phyloP scores from a whole-genome alignment of 2,113 vertebrate species.

The Propithecus coquereli region DNA sequence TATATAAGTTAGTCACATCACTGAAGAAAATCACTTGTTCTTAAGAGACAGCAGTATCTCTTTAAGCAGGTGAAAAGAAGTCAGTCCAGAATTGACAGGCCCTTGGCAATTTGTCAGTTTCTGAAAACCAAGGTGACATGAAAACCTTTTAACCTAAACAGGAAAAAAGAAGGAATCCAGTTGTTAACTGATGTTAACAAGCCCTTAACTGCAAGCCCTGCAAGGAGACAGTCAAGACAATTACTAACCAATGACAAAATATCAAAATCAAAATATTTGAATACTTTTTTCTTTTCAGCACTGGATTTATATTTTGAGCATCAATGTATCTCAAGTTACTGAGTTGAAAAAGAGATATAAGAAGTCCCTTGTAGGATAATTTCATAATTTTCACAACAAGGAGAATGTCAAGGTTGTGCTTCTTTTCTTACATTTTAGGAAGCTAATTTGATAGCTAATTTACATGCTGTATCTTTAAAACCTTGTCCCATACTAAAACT shows the following conservation, averaged over 20 bases:
- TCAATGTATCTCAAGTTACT: background rate
- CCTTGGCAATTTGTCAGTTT: background rate
- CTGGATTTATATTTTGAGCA: background rate
- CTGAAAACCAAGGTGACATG: slow-evolving; percentile 3
- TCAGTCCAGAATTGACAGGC: background rate
- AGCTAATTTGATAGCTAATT: background rate
- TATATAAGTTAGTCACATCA: background rate
- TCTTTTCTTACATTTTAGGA: background rate
- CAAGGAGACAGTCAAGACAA: background rate
- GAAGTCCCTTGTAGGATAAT: background rate
- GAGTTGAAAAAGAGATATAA: background rate
- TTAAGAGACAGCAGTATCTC: background rate
- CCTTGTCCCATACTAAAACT: background rate
- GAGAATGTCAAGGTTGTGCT: background rate
- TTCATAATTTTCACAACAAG: background rate
- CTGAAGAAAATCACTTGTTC: background rate
- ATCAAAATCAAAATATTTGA: background rate
- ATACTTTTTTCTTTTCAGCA: background rate
- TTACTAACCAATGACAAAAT: background rate
- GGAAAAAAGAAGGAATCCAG: background rate
- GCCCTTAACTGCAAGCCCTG: background rate
- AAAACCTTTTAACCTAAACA: slow-evolving; percentile 5
- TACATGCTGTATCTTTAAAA: background rate
- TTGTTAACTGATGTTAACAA: background rate
- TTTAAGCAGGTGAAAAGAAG: background rate